These are phyloP conservation scores for Phallusia fumigata DNA, from an alignment of 23 tunicate genomes.

Conservation along the genomic window DNA sequence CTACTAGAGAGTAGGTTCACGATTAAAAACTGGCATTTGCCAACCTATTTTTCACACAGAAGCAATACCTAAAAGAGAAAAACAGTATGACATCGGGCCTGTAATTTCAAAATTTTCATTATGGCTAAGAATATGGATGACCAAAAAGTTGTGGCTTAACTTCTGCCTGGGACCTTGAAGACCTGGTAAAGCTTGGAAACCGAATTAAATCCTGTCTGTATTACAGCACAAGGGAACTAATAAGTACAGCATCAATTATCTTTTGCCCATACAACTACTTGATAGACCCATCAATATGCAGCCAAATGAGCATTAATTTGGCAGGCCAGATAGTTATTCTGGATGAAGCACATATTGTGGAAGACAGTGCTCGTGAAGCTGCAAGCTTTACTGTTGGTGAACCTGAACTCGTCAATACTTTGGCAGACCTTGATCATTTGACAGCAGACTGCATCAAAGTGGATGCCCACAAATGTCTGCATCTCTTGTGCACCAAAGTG, in stretches of 20 bases:
- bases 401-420: constrained; percentile 47
- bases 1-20: too few relatives aligned
- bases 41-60: too few relatives aligned
- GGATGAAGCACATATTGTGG: constrained; percentile 94
- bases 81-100: too few relatives aligned
- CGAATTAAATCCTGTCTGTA: constrained; percentile 72
- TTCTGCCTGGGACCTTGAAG: constrained; percentile 91
- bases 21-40: too few relatives aligned
- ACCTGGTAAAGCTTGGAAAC: constrained; percentile 71
- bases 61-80: too few relatives aligned
- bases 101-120: too few relatives aligned
- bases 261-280: constrained; percentile 96
- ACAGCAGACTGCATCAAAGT: constrained; percentile 43
- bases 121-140: too few relatives aligned
- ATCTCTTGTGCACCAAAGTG: constrained; percentile 57
- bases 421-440: constrained; percentile 73
- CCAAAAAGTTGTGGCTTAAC: constrained; percentile 55
- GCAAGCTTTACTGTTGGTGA: constrained; percentile 72
- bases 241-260: constrained; percentile 52
- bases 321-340: constrained; percentile 62
- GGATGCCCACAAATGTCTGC: constrained; percentile 58
- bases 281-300: constrained; percentile 76
- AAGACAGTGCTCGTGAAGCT: constrained; percentile 80
- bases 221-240: constrained; percentile 66
- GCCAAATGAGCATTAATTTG: constrained; percentile 61